Base-by-base conservation (phyloP, 1,140 invertebrate genomes). In the Caenorhabditis inopinata region DNA sequence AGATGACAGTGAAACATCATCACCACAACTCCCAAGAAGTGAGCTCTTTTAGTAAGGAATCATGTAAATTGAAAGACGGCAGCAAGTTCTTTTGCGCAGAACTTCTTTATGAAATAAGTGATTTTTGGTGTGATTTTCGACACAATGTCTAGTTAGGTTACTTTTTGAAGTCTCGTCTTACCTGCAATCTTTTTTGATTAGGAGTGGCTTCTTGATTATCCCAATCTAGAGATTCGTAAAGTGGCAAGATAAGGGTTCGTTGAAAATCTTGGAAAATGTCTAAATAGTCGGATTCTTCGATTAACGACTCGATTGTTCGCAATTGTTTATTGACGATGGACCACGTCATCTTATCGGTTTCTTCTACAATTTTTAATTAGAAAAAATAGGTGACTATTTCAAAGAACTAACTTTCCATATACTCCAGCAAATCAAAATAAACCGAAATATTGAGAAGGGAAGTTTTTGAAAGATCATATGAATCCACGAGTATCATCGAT, bases 341-440 rank as follows among this genome's bases (percentile, higher is more conserved):
- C 85, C 85, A 85, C 7, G 83, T 82, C 45, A 82, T 80, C 11
- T 85, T 83, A 42, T 85, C 85, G 2, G 62, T 47, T 78, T 85
- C 85, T 23, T 78, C 74, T 80, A 35, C 23, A 80, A 76, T 5
- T 27, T 6, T 75, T 75, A 5, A 21, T 29, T 42, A 14, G 73
- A 1, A 79, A 27, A 78, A 11, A 16, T 47, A 0, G 14, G 16
- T 16, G 27, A 23, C n/a, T 45, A 12, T 38, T 12, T 27, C 68
- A 48, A 48, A 32, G 1, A 38, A 48, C 73, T 45, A 21, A 83
- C 82, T 62, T 47, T 81, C 76, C 9, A 78, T 62, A 78, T 85
- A 85, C 27, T 77, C 25, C 29, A 85, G 27, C 48, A 85, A 38
- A 38, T 85, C 82, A 12, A 85, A 51, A 38, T 81, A 83, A 11